These are phyloP conservation scores for Dysmachus trigonus DNA, from an alignment of 2,888 invertebrate genomes.

Conservation along the genomic window DNA sequence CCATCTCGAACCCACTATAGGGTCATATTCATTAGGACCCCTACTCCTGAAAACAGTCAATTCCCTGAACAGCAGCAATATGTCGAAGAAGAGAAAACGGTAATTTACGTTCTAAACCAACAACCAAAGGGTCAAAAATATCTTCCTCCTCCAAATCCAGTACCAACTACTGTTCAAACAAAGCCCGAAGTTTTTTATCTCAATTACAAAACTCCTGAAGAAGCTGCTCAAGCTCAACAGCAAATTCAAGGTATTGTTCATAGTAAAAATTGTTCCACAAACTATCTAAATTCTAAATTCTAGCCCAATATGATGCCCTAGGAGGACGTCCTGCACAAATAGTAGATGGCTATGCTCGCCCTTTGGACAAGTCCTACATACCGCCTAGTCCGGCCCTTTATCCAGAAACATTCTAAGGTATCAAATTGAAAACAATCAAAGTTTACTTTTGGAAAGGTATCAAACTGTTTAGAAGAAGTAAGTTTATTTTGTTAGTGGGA, in stretches of 20 bases:
- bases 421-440: not conserved
- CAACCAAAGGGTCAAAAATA: not conserved
- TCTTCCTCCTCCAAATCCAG: slow-evolving; percentile 12
- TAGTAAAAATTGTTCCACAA: not conserved
- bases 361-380: not conserved
- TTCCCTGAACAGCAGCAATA: slow-evolving; percentile 3
- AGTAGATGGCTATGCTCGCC: not conserved
- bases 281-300: not conserved
- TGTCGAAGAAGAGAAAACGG: slow-evolving; percentile 35
- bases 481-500: not conserved
- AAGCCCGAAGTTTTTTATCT: slow-evolving; percentile 47
- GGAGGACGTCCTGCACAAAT: not conserved
- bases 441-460: not conserved
- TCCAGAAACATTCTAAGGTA: not conserved
- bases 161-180: slow-evolving; percentile 34
- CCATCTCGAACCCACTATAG: slow-evolving; percentile 5
- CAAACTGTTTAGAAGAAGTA: not conserved
- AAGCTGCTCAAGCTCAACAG: slow-evolving; percentile 45
- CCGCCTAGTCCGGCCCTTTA: not conserved
- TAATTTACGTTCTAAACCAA: slow-evolving; percentile 42
- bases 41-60: not conserved
- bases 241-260: slow-evolving; percentile 45
- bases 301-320: slow-evolving; percentile 14
- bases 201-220: slow-evolving; percentile 47
- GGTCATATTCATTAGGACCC: slow-evolving; percentile 30